A percentile compares a stretch with the other conserved stretches of the same genome.
Evolutionary conservation across 2,888 invertebrate species (phyloP).

Genomic region (Orchestes rusci): DNA sequence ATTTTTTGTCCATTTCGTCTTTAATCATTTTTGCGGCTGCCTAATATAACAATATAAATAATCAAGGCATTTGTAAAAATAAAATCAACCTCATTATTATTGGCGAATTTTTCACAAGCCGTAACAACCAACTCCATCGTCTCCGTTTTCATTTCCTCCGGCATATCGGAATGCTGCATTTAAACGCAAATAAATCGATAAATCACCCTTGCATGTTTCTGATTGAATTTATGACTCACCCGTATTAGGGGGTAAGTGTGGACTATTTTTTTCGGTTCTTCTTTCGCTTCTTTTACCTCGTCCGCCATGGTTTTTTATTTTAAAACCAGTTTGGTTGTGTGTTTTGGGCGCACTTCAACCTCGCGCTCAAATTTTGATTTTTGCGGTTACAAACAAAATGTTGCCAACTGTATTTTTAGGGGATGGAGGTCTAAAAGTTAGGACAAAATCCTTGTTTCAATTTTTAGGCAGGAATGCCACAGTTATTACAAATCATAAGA

Average conservation of each 20-base stretch:
- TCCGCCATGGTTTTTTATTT: conserved; percentile 33
- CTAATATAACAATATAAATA: conserved; percentile 41
- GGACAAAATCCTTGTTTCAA: no score
- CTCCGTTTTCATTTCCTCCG: conserved; percentile 86
- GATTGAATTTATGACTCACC: conserved; percentile 27
- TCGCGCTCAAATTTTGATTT: conserved; percentile 13
- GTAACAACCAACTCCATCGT: conserved; percentile 86
- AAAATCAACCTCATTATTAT: conserved; percentile 70
- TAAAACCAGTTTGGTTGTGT: no score
- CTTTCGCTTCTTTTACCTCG: conserved; percentile 28
- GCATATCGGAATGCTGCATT: conserved; percentile 83
- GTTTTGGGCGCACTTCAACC: no score
- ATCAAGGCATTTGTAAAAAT: not conserved
- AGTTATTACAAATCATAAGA: no score
- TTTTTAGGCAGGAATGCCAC: no score
- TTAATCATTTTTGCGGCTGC: conserved; percentile 90
- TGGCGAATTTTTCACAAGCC: conserved; percentile 84
- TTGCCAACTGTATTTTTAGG: conserved; percentile 17
- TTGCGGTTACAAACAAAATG: conserved; percentile 22
- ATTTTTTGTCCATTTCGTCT: conserved; percentile 92
- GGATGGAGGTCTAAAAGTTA: no score
- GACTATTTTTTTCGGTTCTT: conserved; percentile 30
- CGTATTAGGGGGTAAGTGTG: conserved; percentile 33
- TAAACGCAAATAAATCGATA: conserved; percentile 6
- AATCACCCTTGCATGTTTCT: conserved; percentile 3